Conservation (phyloP, 2,113 vertebrate species). For the Corythornis madagascariensis region DNA sequence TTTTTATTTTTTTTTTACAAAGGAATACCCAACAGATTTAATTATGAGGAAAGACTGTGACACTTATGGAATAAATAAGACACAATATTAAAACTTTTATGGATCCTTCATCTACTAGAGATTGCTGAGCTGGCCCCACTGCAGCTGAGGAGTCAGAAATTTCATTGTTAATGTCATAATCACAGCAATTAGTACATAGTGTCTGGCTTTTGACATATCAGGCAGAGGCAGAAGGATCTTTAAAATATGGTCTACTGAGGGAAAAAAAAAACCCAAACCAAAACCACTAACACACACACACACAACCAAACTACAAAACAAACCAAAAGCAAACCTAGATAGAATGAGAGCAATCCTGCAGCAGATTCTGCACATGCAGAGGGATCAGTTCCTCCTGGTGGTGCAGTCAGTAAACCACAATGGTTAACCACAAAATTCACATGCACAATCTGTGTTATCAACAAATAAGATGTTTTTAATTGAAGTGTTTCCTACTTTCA, state of each 20-base stretch:
- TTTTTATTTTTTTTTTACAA: background rate
- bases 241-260: background rate
- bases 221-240: background rate
- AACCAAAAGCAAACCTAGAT: background rate
- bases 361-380: background rate
- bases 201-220: constrained; percentile 8
- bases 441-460: background rate
- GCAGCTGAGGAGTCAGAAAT: constrained; percentile 18
- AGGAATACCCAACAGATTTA: constrained; percentile 57
- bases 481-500: background rate
- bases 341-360: background rate
- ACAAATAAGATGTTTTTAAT: background rate
- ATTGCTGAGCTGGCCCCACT: background rate
- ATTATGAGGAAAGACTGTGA: constrained; percentile 57
- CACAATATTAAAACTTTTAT: constrained; percentile 36
- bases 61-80: constrained; percentile 43
- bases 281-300: background rate
- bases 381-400: background rate
- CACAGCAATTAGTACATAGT: constrained; percentile 37
- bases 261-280: background rate
- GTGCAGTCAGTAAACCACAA: background rate
- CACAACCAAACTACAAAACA: background rate
- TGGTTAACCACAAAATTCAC: background rate
- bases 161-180: constrained; percentile 39
- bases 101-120: constrained; percentile 1